Evolutionary conservation across 2,113 vertebrate genomes (phyloP), one percentile per base, ranked within the genome.

Genomic region (Odocoileus hemionus): DNA sequence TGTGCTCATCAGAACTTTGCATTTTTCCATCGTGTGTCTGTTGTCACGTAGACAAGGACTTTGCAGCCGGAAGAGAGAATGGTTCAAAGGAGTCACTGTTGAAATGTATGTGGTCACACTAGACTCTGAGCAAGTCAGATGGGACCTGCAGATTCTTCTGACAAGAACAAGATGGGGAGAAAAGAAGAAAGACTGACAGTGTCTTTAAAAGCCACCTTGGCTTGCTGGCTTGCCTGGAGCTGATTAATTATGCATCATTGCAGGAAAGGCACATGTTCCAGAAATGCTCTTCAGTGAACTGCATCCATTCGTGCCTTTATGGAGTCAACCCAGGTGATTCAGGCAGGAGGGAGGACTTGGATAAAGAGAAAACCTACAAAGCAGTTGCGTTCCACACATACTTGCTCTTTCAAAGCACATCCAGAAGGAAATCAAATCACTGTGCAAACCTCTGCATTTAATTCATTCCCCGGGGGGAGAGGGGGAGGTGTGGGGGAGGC

Each of bases 351-450:
- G n/a, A 94, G 55, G 55, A 17, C 70, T 28, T 89, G 17, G 80
- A 54, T 33, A 60, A 86, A 87, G 6, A 43, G 55, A 93, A 64
- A 97, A 90, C 52, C 60, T 70, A 82, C 85, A 95, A 79, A 96
- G 96, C 78, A 33, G 0, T 25, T 86, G 90, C 78, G 26, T 91
- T 95, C 84, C 58, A 80, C 52, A 52, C 3, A 4, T n/a, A 86
- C 96, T 96, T 96, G 86, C 86, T 97, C 95, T 98, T 97, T 91
- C 95, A 92, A 33, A 79, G 92, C 14, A 93, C 84, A 89, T 79
- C 60, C 91, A 93, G 97, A 95, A 96, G 92, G 97, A 98, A 96
- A 84, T 80, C 97, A 83, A 95, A 88, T 88, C 89, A 76, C 92
- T 91, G 95, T 91, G 92, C 92, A 97, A 97, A 91, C 97, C 78